These are phyloP conservation scores for Eurois occulta DNA, from an alignment of 2,888 invertebrate species.

Conservation along the genomic window DNA sequence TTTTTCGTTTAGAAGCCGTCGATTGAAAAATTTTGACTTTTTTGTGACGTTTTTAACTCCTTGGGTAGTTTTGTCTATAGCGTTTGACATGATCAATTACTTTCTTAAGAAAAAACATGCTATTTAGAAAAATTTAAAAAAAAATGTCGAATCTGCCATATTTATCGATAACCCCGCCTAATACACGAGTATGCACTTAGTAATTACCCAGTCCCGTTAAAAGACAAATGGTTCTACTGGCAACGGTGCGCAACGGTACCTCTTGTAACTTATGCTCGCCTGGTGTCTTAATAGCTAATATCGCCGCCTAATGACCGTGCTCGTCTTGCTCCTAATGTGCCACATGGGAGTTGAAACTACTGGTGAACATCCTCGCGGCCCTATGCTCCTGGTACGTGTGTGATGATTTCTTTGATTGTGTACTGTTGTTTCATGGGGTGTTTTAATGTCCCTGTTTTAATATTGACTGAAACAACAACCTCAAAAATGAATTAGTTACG, in stretches of 20 bases:
- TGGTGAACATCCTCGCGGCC: slow-evolving; percentile 64
- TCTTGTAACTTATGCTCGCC: slow-evolving; percentile 78
- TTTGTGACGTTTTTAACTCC: slow-evolving; percentile 13
- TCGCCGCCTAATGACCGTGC: slow-evolving; percentile 89
- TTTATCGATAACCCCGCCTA: slow-evolving; percentile 57
- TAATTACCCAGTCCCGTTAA: slow-evolving; percentile 72
- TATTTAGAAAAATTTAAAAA: not conserved
- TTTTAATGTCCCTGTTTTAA: not conserved
- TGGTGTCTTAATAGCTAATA: slow-evolving; percentile 90
- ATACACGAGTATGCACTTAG: slow-evolving; percentile 64
- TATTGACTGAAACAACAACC: not conserved
- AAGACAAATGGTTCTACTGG: slow-evolving; percentile 79
- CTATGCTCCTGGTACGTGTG: slow-evolving; percentile 66
- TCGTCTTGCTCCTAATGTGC: slow-evolving; percentile 88
- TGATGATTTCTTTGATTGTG: slow-evolving; percentile 52
- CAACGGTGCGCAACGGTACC: slow-evolving; percentile 78
- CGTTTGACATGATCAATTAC: not conserved
- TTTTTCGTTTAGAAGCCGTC: slow-evolving; percentile 21
- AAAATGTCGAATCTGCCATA: slow-evolving; percentile 2
- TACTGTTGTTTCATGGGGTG: slow-evolving; percentile 9
- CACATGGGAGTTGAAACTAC: slow-evolving; percentile 79
- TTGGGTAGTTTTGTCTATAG: not conserved
- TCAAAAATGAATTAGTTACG: not conserved
- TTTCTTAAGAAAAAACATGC: not conserved
- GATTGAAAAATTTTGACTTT: slow-evolving; percentile 27